phyloP scores from a whole-genome alignment of 2,888 invertebrate genomes.

The Drosophila flavopinicola region DNA sequence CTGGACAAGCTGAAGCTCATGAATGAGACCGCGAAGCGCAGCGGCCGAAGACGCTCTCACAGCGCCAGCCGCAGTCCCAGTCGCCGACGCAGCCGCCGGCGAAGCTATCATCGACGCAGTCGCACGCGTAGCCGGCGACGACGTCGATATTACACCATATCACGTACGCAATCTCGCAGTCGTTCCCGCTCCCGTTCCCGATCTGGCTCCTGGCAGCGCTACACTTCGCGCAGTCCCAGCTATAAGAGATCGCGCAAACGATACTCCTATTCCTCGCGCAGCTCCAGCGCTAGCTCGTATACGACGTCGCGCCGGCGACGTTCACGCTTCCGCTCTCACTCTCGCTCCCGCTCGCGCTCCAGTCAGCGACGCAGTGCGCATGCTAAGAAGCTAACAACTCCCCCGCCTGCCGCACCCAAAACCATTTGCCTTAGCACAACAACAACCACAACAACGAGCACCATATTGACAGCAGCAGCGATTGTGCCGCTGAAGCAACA shows the following conservation, averaged over 20 bases:
- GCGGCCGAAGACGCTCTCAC: conserved; percentile 60
- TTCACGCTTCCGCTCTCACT: conserved; percentile 41
- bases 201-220: conserved; percentile 71
- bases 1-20: conserved; percentile 83
- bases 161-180: conserved; percentile 82
- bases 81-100: conserved; percentile 64
- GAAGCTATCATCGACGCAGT: conserved; percentile 55
- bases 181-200: conserved; percentile 81
- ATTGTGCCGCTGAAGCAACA: conserved; percentile 30
- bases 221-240: conserved; percentile 77
- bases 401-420: conserved; percentile 25
- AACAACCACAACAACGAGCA: conserved; percentile 62
- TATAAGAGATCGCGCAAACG: conserved; percentile 67
- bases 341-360: conserved; percentile 25
- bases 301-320: conserved; percentile 42
- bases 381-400: conserved; percentile 33
- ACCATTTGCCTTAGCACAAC: conserved; percentile 55
- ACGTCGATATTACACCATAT: conserved; percentile 58
- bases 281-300: conserved; percentile 66
- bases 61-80: conserved; percentile 56
- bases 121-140: conserved; percentile 44
- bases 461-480: conserved; percentile 43
- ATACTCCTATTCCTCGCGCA: conserved; percentile 65
- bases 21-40: conserved; percentile 73
- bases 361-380: conserved; percentile 27